These are phyloP conservation scores for Synergus itoensis DNA, from an alignment of 2,888 invertebrate genomes.

Conservation along the genomic window DNA sequence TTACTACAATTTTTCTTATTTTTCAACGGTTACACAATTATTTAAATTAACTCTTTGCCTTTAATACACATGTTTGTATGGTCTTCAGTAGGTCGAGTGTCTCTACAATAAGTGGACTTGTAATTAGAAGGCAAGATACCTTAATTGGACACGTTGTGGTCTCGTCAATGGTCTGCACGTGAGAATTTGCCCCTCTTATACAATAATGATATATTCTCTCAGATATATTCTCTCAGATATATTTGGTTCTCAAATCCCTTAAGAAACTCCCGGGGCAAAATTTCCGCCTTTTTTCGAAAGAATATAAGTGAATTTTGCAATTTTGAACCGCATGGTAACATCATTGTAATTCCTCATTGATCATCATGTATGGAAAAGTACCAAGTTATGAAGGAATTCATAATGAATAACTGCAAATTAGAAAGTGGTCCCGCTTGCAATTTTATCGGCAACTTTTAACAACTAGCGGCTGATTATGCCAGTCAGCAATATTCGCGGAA, in stretches of 20 bases:
- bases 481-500: background rate
- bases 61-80: background rate
- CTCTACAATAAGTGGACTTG: background rate
- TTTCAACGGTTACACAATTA: background rate
- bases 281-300: background rate
- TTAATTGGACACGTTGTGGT: constrained; percentile 17
- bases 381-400: background rate
- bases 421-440: background rate
- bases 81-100: constrained; percentile 9
- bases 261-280: background rate
- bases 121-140: constrained; percentile 12
- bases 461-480: background rate
- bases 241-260: background rate
- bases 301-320: background rate
- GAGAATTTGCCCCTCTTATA: constrained; percentile 7
- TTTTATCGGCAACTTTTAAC: background rate
- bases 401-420: background rate
- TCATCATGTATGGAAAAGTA: background rate
- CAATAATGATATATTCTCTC: background rate
- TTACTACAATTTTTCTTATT: background rate
- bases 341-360: background rate
- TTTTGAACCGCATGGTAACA: too few species aligned
- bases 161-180: background rate
- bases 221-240: background rate
- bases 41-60: background rate